Conservation (phyloP, 2,888 invertebrate genomes). For the Orchestes rusci region DNA sequence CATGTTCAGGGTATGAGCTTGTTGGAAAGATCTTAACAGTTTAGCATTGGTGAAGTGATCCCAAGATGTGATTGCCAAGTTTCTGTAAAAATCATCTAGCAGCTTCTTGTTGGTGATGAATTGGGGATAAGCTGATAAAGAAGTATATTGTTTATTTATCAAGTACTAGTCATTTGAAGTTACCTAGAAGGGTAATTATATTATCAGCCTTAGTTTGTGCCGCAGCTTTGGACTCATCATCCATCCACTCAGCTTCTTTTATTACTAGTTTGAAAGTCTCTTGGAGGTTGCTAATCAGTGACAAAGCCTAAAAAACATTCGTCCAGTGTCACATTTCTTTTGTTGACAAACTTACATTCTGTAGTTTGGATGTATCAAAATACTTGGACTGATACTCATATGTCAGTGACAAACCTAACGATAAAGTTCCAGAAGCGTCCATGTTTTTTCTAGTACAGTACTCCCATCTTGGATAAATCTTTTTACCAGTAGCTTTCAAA, state of each 20-base stretch:
- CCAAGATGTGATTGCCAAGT: conserved; percentile 39
- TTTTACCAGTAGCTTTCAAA: conserved; percentile 14
- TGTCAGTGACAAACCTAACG: conserved; percentile 39
- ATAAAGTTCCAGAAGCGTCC: conserved; percentile 31
- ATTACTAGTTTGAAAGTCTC: conserved; percentile 45
- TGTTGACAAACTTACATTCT: conserved; percentile 30
- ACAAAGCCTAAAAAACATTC: conserved; percentile 3
- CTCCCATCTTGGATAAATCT: conserved; percentile 27
- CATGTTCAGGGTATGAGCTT: conserved; percentile 35
- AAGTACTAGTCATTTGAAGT: too few species aligned
- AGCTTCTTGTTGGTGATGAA: conserved; percentile 29
- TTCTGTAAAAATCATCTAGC: conserved; percentile 39
- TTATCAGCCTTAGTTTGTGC: conserved; percentile 47
- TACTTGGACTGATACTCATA: conserved; percentile 38
- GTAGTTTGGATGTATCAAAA: conserved; percentile 36
- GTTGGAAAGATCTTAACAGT: conserved; percentile 37
- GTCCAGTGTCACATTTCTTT: neutral
- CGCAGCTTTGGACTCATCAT: conserved; percentile 43
- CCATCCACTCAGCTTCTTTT: conserved; percentile 48
- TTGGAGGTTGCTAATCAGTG: conserved; percentile 44
- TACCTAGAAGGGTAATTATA: conserved; percentile 39
- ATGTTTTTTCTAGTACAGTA: conserved; percentile 41
- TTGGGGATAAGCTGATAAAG: conserved; percentile 35
- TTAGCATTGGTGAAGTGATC: conserved; percentile 41
- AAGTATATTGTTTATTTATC: neutral